These are phyloP conservation scores for Serinus canaria DNA, from an alignment of 2,113 vertebrate genomes.

Conservation along the genomic window DNA sequence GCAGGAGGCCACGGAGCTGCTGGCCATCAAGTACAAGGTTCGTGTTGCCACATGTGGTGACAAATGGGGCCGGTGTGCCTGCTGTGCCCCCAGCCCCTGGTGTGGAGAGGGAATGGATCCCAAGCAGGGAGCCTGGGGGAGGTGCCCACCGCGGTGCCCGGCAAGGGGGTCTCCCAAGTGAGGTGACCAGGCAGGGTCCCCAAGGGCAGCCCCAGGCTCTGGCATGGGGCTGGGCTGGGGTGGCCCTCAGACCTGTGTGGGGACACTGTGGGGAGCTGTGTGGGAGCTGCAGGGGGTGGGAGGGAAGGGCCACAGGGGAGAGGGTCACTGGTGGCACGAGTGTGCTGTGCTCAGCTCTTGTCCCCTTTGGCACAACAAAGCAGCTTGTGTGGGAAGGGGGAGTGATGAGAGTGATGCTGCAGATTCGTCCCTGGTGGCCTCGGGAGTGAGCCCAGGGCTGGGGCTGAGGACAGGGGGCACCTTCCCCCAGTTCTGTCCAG, in stretches of 20 bases:
- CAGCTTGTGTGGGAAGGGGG: background rate
- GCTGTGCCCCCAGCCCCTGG: background rate
- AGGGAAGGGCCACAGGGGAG: rapidly evolving
- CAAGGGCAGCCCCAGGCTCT: background rate
- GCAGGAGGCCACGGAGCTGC: conserved; percentile 89
- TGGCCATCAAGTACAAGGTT: conserved; percentile 96
- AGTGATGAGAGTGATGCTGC: conserved; percentile 11
- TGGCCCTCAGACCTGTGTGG: rapidly evolving
- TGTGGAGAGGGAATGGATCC: background rate
- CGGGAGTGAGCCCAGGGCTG: background rate
- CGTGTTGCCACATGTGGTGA: rapidly evolving
- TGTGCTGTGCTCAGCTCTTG: background rate
- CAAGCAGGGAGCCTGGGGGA: background rate
- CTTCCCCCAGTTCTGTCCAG: background rate
- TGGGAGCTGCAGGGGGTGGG: rapidly evolving
- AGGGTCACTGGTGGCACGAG: background rate
- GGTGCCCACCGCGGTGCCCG: background rate
- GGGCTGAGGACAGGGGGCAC: background rate
- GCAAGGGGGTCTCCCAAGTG: background rate
- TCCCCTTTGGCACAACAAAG: background rate
- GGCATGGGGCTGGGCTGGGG: background rate
- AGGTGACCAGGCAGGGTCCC: background rate
- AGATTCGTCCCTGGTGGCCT: background rate
- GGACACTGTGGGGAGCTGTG: background rate
- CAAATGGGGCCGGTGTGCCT: rapidly evolving